Percentiles rank a stretch among this genome's conserved stretches.
Conservation (phyloP, 2,113 vertebrate species). For the Nesoenas mayeri region DNA sequence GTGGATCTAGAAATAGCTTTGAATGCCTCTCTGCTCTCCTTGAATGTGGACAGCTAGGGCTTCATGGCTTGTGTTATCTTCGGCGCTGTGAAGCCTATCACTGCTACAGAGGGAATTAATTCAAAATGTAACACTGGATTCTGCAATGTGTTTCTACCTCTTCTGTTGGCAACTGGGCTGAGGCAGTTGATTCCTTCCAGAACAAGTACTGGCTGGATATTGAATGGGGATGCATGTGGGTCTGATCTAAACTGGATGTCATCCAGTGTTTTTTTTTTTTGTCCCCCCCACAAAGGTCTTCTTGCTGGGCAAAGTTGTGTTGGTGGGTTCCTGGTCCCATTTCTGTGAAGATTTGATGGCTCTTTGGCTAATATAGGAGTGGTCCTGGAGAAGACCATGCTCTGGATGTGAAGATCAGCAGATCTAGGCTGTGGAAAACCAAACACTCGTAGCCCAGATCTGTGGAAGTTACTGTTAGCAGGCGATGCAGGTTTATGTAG, state of each 20-base stretch:
- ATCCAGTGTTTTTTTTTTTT: not conserved
- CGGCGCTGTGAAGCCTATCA: not conserved
- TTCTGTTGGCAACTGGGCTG: not conserved
- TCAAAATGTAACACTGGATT: not conserved
- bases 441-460: not conserved
- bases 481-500: not conserved
- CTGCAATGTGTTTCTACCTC: not conserved
- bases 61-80: rapidly evolving
- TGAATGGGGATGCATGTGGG: not conserved
- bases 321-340: not conserved
- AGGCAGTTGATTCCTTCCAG: not conserved
- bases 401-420: not conserved
- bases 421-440: not conserved
- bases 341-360: not conserved
- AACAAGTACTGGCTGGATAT: not conserved
- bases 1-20: not conserved
- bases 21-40: not conserved
- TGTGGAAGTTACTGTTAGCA: not conserved
- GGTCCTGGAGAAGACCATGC: not conserved
- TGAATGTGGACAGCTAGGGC: not conserved
- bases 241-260: not conserved
- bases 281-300: not conserved
- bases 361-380: not conserved
- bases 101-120: not conserved
- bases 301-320: rapidly evolving